phyloP scores from a whole-genome alignment of 2,113 vertebrate genomes.

The Callocephalon fimbriatum region DNA sequence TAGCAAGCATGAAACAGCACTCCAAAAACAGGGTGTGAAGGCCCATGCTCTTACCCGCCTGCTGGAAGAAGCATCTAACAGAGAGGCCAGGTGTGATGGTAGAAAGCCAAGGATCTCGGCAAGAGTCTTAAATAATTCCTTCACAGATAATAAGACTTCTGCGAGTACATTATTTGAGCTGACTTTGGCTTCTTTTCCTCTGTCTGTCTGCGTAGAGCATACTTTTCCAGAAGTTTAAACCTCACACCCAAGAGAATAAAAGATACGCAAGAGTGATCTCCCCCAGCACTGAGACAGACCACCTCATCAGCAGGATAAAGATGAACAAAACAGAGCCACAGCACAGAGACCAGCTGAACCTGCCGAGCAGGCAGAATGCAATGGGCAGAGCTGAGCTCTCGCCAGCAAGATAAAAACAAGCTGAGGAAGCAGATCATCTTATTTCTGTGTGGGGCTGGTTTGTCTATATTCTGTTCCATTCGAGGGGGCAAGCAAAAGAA shows the following conservation, averaged over 20 bases:
- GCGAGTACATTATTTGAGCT: neutral
- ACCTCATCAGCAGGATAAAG: neutral
- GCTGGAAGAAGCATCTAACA: neutral
- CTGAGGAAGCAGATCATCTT: neutral
- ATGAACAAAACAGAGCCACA: neutral
- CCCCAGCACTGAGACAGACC: neutral
- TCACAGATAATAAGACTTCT: neutral
- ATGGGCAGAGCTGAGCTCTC: neutral
- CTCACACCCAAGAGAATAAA: neutral
- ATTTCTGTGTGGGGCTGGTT: fast-evolving
- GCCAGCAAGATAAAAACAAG: neutral
- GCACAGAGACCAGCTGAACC: neutral
- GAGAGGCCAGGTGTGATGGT: neutral
- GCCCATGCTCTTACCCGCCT: constrained; percentile 1
- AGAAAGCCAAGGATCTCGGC: neutral
- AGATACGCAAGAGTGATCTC: neutral
- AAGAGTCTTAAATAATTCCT: neutral
- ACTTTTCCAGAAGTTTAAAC: neutral
- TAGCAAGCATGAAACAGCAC: neutral
- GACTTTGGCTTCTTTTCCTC: neutral
- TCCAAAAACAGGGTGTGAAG: neutral
- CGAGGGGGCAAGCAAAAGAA: neutral
- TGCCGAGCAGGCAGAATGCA: constrained; percentile 40
- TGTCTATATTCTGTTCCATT: neutral
- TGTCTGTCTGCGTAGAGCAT: neutral